Evolutionary conservation across 1,140 invertebrate species (phyloP).

Genomic region (Bactericera cockerelli): DNA sequence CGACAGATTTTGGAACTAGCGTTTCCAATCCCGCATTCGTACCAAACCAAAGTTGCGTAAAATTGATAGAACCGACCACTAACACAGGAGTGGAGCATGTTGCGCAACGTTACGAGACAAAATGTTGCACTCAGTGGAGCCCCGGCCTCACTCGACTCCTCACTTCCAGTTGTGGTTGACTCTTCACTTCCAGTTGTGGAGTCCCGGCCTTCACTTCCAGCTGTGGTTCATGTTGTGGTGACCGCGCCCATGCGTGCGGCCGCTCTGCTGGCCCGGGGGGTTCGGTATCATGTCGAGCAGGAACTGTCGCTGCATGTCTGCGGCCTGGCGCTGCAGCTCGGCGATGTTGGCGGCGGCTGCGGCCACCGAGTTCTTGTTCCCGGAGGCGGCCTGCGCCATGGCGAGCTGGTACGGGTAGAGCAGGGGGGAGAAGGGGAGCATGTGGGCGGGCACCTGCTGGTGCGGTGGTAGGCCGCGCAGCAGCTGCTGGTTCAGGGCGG

Average conservation of each 20-base stretch:
- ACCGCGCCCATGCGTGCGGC: background rate
- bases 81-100: too few species aligned
- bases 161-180: too few species aligned
- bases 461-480: slow-evolving; percentile 32
- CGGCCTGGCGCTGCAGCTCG: slow-evolving; percentile 59
- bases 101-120: too few species aligned
- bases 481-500: slow-evolving; percentile 59
- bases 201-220: slow-evolving; percentile 7
- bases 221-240: background rate
- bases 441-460: slow-evolving; percentile 45
- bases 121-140: too few species aligned
- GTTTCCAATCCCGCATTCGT: too few species aligned
- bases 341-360: slow-evolving; percentile 40
- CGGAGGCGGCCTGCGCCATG: slow-evolving; percentile 48
- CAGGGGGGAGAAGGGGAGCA: slow-evolving; percentile 69
- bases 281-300: slow-evolving; percentile 84
- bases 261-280: background rate
- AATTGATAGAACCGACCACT: too few species aligned
- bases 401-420: slow-evolving; percentile 73
- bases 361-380: slow-evolving; percentile 30
- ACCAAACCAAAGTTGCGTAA: too few species aligned
- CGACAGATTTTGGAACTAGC: too few species aligned
- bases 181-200: too few species aligned
- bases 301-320: slow-evolving; percentile 87
- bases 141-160: too few species aligned